Evolutionary conservation across 1,140 invertebrate genomes (phyloP), one percentile per base, ranked within the genome.

Genomic region (Nephila pilipes): DNA sequence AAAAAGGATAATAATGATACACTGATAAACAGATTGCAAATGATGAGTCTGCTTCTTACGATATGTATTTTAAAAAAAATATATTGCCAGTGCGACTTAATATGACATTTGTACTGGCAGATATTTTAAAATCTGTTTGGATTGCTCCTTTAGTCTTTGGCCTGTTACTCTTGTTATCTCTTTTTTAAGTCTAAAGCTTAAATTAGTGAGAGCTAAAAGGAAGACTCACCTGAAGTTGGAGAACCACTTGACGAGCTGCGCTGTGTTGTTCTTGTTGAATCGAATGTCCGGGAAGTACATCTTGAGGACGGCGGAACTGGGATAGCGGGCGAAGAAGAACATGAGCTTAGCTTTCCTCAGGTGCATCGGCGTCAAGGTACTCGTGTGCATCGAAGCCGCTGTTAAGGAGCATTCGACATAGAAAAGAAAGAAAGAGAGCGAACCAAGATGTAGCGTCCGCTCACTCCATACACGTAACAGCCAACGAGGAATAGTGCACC

Each of bases 231-330:
- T 97, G 96, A 99, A 99, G 96, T 99, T 99, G 95, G 99, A 99
- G 97, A 99, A 99, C 99, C 99, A 99, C 96, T 99, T 99, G 96
- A 99, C 99, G 95, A 99, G 97, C 96, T 99, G 99, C 95, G 99
- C 99, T 94, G 99, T 99, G 96, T 99, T 99, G 97, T 99, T 99
- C 96, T 99, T 99, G 97, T 99, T 99, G 97, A 99, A 99, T 96
- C 99, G 99, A 96, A 99, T 99, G 97, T 99, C 99, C 20, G 99
- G 99, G 97, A 99, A 99, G 97, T 99, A 99, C 97, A 99, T 99
- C 97, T 99, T 99, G 95, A 99, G 97, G 94, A 99, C 98, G 94
- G 98, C 97, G 79, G 99, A 99, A 96, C 98, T 99, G 65, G 99
- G 99, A 96, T 99, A 99, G 94, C 99, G 97, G 94, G 99, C 99